Base-by-base conservation (phyloP, 2,797 vertebrate species). In the Ctenochaetus hawaiiensis region DNA sequence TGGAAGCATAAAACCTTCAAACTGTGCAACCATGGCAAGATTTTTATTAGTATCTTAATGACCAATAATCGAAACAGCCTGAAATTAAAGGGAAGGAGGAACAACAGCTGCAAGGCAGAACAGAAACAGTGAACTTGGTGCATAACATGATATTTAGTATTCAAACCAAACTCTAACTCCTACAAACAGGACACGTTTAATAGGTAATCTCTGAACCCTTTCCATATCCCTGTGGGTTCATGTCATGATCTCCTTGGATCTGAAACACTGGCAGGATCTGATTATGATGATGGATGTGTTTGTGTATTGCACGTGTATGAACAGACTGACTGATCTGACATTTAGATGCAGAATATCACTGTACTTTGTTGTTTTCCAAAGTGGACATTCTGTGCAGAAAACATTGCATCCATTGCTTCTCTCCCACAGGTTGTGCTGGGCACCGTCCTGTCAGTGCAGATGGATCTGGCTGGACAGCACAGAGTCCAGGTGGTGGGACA, bases 401-500 rank as follows among this genome's bases (percentile, higher is more conserved):
- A 78, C 80, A 51, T 80, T 45, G 51, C 12, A 0, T 56, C 59
- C 51, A 67, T 68, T 82, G 75, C 52, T 65, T 75, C 67, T 79
- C 58, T 75, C 58, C 58, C 61, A 47, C 85, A 94, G 93, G 86
- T 93, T 59, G 66, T 92, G 53, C 54, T 91, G 77, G 78, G 70
- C 75, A 89, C 89, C 75, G 16, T 92, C 18, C 43, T 93, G 72
- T 92, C 93, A 3, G 84, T 87, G 59, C 89, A 92, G 88, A 83
- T 93, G 86, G 91, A 94, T 60, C 81, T 94, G 78, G 80, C 70
- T 52, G 86, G 76, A 68, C 80, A 72, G 67, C 78, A 91, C 75
- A 83, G 86, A 30, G 95, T 98, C 88, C 94, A 96, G 90, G 83
- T 97, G 77, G 96, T 98, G 88, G 97, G 96, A 71, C 88, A 83